Evolutionary conservation across 2,113 vertebrate genomes (phyloP), one percentile per base, ranked within the genome.

Genomic region (Orthonyx spaldingii): DNA sequence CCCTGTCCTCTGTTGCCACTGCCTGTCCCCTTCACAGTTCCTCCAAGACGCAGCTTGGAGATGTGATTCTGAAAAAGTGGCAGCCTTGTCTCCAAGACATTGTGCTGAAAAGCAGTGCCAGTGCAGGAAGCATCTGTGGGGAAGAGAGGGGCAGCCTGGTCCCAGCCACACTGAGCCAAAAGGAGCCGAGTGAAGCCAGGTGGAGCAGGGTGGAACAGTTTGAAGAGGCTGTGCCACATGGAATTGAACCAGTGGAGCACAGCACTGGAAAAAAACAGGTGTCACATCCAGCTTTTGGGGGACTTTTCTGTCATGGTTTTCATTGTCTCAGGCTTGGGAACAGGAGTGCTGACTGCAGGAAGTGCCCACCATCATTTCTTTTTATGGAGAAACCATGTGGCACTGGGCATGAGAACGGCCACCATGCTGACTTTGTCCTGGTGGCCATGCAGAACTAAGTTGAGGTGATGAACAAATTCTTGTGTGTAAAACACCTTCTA

Each of bases 371-470:
- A 64, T 15, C n/a, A 28, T 55, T 46, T 44, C 37, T 52, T 39
- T 16, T 17, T 55, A n/a, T 39, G 59, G n/a, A 56, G 23, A n/a
- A 56, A 56, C n/a, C 23, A 13, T 10, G 19, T 47, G 50, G n/a
- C 0, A 0, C n/a, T 47, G 41, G 18, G 7, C 28, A 39, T 19
- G 19, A 49, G 15, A 39, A 23, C 0, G 0, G n/a, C 28, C 59
- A 23, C 23, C 50, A 28, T 16, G 10, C 15, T 39, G 69, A 15
- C 69, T 64, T 64, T 47, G 19, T 74, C 41, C 49, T 63, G 28
- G 28, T 0, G 0, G 22, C 49, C 41, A 27, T 0, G 1, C 39
- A 72, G 39, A 72, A 18, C 14, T 39, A 28, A 55, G 39, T 17
- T 33, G 57, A 55, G 15, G 28, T 63, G 33, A 27, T 22, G 7